Conservation (phyloP, 2,113 vertebrate genomes). For the Hirundichthys speculiger region DNA sequence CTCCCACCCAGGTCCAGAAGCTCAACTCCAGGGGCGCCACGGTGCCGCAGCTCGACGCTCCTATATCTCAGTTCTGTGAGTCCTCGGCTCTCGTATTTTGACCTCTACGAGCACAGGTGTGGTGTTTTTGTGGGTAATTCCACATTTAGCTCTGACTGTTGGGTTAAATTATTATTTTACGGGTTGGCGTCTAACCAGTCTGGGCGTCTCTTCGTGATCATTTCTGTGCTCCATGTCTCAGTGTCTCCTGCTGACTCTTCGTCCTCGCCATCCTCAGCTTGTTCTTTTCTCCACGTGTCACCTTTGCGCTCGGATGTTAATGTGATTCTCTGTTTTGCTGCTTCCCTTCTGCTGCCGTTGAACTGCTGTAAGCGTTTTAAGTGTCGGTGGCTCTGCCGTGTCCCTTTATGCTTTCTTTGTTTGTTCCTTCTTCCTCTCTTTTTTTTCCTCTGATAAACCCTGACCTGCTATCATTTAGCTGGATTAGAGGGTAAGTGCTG, state of each 20-base stretch:
- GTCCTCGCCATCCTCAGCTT: not conserved
- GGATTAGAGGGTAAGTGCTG: slow-evolving; percentile 90
- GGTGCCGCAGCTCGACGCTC: slow-evolving; percentile 94
- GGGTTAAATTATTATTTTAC: too few relatives aligned
- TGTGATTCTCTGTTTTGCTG: not conserved
- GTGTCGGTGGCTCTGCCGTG: slow-evolving; percentile 91
- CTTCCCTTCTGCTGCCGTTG: slow-evolving; percentile 43
- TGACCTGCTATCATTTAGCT: slow-evolving; percentile 88
- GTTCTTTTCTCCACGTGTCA: not conserved
- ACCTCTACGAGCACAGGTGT: too few relatives aligned
- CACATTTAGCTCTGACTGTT: too few relatives aligned
- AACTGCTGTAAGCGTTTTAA: too few relatives aligned
- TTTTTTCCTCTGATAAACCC: slow-evolving; percentile 79
- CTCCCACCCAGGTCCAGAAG: slow-evolving; percentile 98
- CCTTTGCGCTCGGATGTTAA: slow-evolving; percentile 8
- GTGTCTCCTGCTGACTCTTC: not conserved
- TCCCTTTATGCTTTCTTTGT: slow-evolving; percentile 98
- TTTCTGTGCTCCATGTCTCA: not conserved
- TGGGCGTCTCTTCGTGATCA: not conserved
- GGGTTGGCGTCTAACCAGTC: too few relatives aligned
- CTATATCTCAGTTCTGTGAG: slow-evolving; percentile 99
- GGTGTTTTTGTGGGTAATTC: slow-evolving; percentile 72
- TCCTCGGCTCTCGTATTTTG: slow-evolving; percentile 79
- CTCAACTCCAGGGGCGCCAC: slow-evolving; percentile 95
- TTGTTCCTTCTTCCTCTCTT: slow-evolving; percentile 91